Percentiles rank a stretch among this genome's conserved stretches.
Evolutionary conservation across 2,113 vertebrate genomes (phyloP).

Genomic region (Protobothrops flavoviridis): DNA sequence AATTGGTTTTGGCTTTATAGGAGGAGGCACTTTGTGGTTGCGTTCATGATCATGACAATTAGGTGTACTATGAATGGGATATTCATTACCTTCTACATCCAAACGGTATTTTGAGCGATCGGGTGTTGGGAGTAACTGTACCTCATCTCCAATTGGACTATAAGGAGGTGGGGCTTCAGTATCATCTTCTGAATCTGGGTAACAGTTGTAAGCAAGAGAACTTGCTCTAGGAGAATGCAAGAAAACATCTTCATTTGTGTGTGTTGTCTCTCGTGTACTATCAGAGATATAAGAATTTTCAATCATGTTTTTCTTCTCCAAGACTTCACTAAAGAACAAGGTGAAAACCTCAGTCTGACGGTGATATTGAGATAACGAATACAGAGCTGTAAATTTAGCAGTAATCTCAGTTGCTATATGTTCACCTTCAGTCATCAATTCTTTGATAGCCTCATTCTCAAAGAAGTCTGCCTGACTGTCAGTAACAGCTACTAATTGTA

Average conservation of each 20-base stretch:
- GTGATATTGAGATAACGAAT: conserved; percentile 96
- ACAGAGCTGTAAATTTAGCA: conserved; percentile 96
- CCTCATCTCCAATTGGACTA: conserved; percentile 96
- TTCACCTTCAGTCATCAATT: conserved; percentile 97
- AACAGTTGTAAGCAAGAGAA: conserved; percentile 88
- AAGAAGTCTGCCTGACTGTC: conserved; percentile 99
- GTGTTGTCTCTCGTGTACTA: conserved; percentile 82
- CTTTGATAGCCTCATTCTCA: conserved; percentile 96
- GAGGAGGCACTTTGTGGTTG: conserved; percentile 99
- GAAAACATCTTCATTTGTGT: conserved; percentile 87
- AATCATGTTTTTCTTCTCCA: conserved; percentile 92
- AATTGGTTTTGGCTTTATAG: conserved; percentile 91
- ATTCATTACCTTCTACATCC: conserved; percentile 96
- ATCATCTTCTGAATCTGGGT: conserved; percentile 95
- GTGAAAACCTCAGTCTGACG: conserved; percentile 97
- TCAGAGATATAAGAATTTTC: conserved; percentile 93
- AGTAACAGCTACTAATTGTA: conserved; percentile 96
- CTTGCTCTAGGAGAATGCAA: conserved; percentile 87
- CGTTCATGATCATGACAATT: conserved; percentile 92
- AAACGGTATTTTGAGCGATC: conserved; percentile 90
- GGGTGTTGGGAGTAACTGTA: conserved; percentile 90
- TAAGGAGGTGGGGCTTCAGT: conserved; percentile 97
- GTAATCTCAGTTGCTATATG: conserved; percentile 97
- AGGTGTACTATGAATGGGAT: conserved; percentile 91
- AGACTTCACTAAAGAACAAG: conserved; percentile 93